Conservation (phyloP, 2,113 vertebrate genomes). For the Leucosticte australis region DNA sequence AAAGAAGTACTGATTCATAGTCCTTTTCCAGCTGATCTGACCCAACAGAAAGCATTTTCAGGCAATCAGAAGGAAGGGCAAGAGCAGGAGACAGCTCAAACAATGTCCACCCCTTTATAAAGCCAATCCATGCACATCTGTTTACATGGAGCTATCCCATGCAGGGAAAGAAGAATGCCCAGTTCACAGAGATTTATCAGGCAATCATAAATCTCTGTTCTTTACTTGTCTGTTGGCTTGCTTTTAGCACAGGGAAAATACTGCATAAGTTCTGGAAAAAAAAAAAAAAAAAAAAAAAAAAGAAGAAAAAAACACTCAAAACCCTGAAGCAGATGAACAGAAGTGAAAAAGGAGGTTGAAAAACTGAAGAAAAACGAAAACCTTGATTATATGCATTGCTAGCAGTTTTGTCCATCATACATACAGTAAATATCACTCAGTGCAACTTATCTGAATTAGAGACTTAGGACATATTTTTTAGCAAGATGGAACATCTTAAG, state of each 20-base stretch:
- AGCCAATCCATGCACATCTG: rapidly evolving
- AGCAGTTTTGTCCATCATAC: background rate
- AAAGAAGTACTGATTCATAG: background rate
- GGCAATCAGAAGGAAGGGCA: background rate
- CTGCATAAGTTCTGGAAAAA: background rate
- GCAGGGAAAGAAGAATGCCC: rapidly evolving
- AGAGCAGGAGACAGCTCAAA: background rate
- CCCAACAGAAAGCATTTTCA: background rate
- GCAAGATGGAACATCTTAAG: background rate
- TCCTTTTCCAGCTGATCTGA: background rate
- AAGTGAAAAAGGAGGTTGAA: background rate
- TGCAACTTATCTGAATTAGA: background rate
- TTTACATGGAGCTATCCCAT: background rate
- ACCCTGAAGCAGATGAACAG: background rate
- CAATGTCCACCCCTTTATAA: background rate
- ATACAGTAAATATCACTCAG: background rate
- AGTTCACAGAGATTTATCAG: background rate
- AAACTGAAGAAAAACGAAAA: background rate
- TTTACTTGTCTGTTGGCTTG: background rate
- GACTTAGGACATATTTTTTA: background rate
- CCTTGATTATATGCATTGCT: background rate
- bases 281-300: too few species aligned
- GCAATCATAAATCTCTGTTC: background rate
- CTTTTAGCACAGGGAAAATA: background rate
- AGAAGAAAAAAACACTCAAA: background rate